Evolutionary conservation across 2,888 invertebrate species (phyloP).

Genomic region (Hybos culiciformis): DNA sequence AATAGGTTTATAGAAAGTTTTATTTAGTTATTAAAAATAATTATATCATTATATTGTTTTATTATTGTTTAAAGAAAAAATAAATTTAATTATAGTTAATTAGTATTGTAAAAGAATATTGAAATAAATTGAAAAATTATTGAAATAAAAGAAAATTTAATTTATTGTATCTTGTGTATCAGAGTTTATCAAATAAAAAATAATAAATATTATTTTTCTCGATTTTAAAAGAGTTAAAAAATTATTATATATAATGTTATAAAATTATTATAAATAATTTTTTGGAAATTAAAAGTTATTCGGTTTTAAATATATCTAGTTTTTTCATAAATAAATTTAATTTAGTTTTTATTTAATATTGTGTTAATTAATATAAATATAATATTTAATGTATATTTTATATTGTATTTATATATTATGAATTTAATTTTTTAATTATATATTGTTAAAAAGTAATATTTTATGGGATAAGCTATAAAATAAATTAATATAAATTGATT

Average conservation of each 20-base stretch:
- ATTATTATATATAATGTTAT: constrained; percentile 40
- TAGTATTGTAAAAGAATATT: constrained; percentile 40
- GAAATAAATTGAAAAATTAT: constrained; percentile 35
- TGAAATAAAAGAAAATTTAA: constrained; percentile 38
- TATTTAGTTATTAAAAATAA: constrained; percentile 27
- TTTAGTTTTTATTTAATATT: too few species aligned
- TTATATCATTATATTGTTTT: constrained; percentile 29
- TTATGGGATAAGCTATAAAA: constrained; percentile 47
- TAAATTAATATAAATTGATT: constrained; percentile 40
- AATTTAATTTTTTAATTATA: constrained; percentile 27
- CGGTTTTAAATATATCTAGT: constrained; percentile 49
- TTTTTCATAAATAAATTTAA: constrained; percentile 44
- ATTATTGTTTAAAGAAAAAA: constrained; percentile 38
- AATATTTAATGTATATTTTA: too few species aligned
- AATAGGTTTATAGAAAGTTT: constrained; percentile 21
- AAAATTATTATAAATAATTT: constrained; percentile 44
- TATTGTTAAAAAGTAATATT: constrained; percentile 36
- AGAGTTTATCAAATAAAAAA: constrained; percentile 43
- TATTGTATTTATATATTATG: too few species aligned
- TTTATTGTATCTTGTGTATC: constrained; percentile 53
- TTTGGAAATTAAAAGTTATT: constrained; percentile 46
- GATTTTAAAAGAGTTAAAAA: constrained; percentile 45
- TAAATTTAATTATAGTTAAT: constrained; percentile 37
- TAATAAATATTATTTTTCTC: constrained; percentile 34
- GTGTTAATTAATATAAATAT: too few species aligned